Conservation (phyloP, 53 echinoderm and acorn worm genomes). For the Stichopus horrens region DNA sequence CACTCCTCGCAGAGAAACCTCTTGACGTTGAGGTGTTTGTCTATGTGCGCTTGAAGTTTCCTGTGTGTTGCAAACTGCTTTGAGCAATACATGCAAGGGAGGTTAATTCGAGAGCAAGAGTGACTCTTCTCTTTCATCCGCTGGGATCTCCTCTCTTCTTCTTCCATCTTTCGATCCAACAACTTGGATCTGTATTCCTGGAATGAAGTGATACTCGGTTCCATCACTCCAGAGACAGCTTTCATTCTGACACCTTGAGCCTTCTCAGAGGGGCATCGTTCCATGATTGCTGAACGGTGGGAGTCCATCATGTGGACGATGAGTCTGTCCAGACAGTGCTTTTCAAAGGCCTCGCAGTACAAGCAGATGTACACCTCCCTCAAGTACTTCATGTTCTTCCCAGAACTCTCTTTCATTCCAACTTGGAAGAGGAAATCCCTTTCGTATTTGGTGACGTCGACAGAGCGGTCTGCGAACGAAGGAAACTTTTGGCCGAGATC, state of each 20-base stretch:
- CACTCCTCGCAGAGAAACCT: conserved; percentile 32
- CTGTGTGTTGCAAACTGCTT: neutral
- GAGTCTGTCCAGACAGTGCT: conserved; percentile 14
- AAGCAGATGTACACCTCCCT: conserved; percentile 28
- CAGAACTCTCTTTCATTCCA: conserved; percentile 32
- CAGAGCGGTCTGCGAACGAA: neutral
- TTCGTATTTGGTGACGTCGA: conserved; percentile 10
- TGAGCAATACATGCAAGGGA: conserved; percentile 11
- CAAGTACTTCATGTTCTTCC: conserved; percentile 27
- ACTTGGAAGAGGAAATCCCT: conserved; percentile 25
- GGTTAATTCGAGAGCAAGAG: neutral
- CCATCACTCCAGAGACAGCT: neutral
- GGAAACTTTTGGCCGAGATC: neutral
- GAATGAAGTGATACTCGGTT: neutral
- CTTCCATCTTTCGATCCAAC: conserved; percentile 1
- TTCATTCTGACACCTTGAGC: neutral
- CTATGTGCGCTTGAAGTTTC: conserved; percentile 8
- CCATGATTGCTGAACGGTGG: neutral
- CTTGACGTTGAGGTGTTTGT: conserved; percentile 23
- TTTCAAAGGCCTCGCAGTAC: conserved; percentile 25
- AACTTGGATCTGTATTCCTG: conserved; percentile 27
- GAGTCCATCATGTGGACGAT: conserved; percentile 24
- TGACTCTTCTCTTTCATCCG: conserved; percentile 6
- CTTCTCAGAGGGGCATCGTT: neutral
- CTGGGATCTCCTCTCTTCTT: neutral